Percentiles rank a stretch among this genome's conserved stretches.
phyloP scores from a whole-genome alignment of 2,888 invertebrate species.

The Baronia brevicornis region DNA sequence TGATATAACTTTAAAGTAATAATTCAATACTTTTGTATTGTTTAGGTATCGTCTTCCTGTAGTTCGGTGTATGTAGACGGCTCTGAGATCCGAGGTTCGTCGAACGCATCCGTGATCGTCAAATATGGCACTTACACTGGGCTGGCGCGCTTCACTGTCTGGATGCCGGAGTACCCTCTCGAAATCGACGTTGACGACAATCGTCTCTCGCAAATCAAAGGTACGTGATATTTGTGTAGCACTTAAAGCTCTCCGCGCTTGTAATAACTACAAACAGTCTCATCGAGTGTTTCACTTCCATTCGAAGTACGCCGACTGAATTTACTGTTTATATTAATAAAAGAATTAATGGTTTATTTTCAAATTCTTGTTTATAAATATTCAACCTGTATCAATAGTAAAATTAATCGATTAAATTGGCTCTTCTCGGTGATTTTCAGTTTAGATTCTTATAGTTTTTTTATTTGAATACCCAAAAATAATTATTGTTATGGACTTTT shows the following conservation, averaged over 20 bases:
- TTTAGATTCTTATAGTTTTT: too few species aligned
- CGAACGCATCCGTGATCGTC: slow-evolving; percentile 94
- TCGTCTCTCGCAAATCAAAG: slow-evolving; percentile 92
- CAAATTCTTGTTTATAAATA: too few species aligned
- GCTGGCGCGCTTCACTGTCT: slow-evolving; percentile 91
- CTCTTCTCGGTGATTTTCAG: too few species aligned
- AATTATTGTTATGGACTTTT: too few species aligned
- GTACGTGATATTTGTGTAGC: slow-evolving; percentile 27
- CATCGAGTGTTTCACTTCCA: not conserved
- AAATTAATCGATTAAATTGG: too few species aligned
- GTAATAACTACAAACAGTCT: slow-evolving; percentile 2
- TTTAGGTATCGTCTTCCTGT: slow-evolving; percentile 95
- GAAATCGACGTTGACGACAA: slow-evolving; percentile 93
- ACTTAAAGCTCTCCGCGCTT: slow-evolving; percentile 6
- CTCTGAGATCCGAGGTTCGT: slow-evolving; percentile 94
- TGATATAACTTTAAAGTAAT: too few species aligned
- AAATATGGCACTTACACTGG: slow-evolving; percentile 94
- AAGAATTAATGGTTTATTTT: too few species aligned
- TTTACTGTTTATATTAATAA: too few species aligned
- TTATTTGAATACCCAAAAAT: too few species aligned
- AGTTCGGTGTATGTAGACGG: slow-evolving; percentile 97
- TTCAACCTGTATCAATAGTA: too few species aligned
- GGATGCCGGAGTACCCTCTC: slow-evolving; percentile 97
- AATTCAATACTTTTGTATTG: too few species aligned
- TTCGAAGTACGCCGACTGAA: too few species aligned